Evolutionary conservation across 1,140 invertebrate species (phyloP).

Genomic region (Campoletis sonorensis): DNA sequence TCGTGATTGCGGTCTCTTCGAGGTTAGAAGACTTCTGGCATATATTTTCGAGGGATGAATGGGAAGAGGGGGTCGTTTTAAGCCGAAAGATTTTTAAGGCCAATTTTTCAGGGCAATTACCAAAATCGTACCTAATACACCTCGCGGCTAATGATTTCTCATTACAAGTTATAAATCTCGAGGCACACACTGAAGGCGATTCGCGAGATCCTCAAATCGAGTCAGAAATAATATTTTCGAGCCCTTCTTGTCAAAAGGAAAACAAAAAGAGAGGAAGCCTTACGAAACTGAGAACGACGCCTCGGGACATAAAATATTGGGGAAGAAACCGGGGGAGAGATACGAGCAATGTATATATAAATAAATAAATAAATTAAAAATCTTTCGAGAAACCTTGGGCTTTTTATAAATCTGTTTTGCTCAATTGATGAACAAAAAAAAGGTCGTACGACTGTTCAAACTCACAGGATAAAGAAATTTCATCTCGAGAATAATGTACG

Average conservation of each 20-base stretch:
- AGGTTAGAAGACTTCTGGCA: conserved; percentile 33
- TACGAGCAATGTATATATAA: conserved; percentile 55
- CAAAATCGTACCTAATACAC: conserved; percentile 74
- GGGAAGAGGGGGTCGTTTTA: conserved; percentile 8
- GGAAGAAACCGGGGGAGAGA: not conserved
- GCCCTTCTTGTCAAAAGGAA: conserved; percentile 13
- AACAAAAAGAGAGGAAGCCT: conserved; percentile 7
- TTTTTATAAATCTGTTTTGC: conserved; percentile 23
- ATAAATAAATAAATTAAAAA: conserved; percentile 58
- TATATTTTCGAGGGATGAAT: conserved; percentile 24
- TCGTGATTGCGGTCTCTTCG: conserved; percentile 28
- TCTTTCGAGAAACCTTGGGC: conserved; percentile 22
- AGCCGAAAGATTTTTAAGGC: conserved; percentile 40
- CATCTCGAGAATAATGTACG: not conserved
- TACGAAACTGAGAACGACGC: conserved; percentile 19
- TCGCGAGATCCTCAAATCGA: not conserved
- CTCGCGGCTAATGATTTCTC: conserved; percentile 75
- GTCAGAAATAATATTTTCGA: not conserved
- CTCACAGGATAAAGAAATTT: not conserved
- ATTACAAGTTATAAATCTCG: conserved; percentile 76
- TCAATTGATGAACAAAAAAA: conserved; percentile 19
- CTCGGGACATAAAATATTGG: conserved; percentile 47
- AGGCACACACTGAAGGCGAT: conserved; percentile 41
- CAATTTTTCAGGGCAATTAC: conserved; percentile 73
- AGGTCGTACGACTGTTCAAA: not conserved